phyloP scores from a whole-genome alignment of 2,113 vertebrate species.

The Pachyramphus minor region DNA sequence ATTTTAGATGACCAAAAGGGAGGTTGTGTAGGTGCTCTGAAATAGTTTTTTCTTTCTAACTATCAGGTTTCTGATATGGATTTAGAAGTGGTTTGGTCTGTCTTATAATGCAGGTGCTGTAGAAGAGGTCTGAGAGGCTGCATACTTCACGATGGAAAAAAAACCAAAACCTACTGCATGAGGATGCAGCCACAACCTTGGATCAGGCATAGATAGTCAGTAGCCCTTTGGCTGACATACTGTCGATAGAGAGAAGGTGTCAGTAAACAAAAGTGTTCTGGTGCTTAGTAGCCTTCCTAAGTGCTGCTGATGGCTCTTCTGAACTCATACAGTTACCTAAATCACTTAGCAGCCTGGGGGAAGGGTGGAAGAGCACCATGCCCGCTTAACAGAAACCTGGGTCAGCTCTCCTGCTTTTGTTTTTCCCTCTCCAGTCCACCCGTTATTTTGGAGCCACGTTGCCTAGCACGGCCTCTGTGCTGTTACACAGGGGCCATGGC shows the following conservation, averaged over 20 bases:
- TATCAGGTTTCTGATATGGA: background rate
- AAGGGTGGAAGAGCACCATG: background rate
- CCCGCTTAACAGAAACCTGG: background rate
- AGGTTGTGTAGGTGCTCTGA: background rate
- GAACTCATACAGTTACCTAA: background rate
- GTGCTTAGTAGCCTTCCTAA: background rate
- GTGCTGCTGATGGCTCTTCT: background rate
- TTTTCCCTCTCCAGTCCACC: conserved; percentile 35
- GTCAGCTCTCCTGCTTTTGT: background rate
- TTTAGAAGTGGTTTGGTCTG: background rate
- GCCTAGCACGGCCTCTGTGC: conserved; percentile 6
- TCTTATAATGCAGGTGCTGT: background rate
- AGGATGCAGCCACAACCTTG: background rate
- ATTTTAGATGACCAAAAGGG: background rate
- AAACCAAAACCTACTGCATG: background rate
- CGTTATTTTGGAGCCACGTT: conserved; percentile 43
- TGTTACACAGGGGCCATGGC: background rate
- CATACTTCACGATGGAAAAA: background rate
- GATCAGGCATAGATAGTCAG: background rate
- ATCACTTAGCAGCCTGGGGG: background rate
- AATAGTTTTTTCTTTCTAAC: background rate
- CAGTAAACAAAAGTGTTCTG: background rate
- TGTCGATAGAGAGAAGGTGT: background rate
- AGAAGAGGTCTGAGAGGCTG: background rate
- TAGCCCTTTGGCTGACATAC: background rate